Percentiles rank a stretch among this genome's conserved stretches.
Conservation (phyloP, 2,888 invertebrate species). For the Pyrochroa serraticornis region DNA sequence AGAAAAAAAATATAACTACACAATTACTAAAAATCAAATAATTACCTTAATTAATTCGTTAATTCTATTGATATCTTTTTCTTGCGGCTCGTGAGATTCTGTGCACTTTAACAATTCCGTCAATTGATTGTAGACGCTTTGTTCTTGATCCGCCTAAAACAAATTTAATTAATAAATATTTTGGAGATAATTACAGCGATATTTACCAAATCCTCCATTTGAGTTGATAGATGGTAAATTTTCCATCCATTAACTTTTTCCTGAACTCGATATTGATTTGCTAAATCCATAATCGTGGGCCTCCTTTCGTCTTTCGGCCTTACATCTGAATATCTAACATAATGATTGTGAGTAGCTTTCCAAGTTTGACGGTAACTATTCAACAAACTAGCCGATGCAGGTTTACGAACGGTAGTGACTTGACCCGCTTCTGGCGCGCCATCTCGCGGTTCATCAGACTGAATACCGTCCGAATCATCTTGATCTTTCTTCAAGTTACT, state of each 20-base stretch:
- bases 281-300: constrained; percentile 85
- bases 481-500: constrained; percentile 55
- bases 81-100: constrained; percentile 52
- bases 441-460: constrained; percentile 54
- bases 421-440: constrained; percentile 49
- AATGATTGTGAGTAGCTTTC: constrained; percentile 79
- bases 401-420: constrained; percentile 52
- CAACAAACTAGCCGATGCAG: constrained; percentile 60
- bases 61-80: constrained; percentile 55
- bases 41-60: constrained; percentile 68
- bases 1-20: constrained; percentile 43
- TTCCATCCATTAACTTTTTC: constrained; percentile 95
- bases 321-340: constrained; percentile 77
- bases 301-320: constrained; percentile 86
- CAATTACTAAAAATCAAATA: constrained; percentile 8
- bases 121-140: constrained; percentile 57
- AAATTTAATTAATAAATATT: constrained; percentile 13
- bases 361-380: constrained; percentile 71
- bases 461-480: constrained; percentile 52
- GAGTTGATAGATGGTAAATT: constrained; percentile 87
- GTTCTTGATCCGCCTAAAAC: constrained; percentile 62
- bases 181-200: too few species aligned
- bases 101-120: constrained; percentile 54
- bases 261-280: constrained; percentile 84
- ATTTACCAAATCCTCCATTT: constrained; percentile 89